phyloP scores from a whole-genome alignment of 2,888 invertebrate genomes.

The Polia nebulosa region DNA sequence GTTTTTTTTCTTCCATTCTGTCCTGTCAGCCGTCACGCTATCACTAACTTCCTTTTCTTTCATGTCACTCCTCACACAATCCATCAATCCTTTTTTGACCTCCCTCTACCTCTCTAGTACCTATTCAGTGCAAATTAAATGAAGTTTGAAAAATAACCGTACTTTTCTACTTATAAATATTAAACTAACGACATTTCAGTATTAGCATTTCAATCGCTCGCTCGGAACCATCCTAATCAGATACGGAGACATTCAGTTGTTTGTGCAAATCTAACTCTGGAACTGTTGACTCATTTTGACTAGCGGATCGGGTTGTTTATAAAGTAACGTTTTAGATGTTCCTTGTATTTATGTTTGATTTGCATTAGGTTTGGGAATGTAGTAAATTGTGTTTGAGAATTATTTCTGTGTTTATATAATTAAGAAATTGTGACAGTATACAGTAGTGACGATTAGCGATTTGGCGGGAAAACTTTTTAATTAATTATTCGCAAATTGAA shows the following conservation, averaged over 20 bases:
- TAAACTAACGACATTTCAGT: slow-evolving; percentile 1
- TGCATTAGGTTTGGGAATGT: not conserved
- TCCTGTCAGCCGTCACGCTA: no score
- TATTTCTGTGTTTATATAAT: not conserved
- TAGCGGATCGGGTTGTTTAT: slow-evolving; percentile 20
- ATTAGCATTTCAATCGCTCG: slow-evolving; percentile 40
- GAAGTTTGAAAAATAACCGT: not conserved
- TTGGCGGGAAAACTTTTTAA: no score
- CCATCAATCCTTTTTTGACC: no score
- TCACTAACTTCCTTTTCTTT: no score
- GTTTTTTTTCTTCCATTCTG: no score
- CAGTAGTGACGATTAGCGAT: no score
- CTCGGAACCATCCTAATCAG: slow-evolving; percentile 32
- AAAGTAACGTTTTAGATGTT: slow-evolving; percentile 10
- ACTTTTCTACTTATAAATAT: not conserved
- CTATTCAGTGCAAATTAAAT: no score
- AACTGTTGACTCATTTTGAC: slow-evolving; percentile 54
- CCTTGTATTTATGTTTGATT: slow-evolving; percentile 12
- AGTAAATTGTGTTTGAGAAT: not conserved
- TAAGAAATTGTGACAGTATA: no score
- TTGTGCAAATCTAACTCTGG: slow-evolving; percentile 40
- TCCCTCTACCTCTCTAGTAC: no score
- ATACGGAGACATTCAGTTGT: slow-evolving; percentile 33
- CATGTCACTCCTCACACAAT: no score
- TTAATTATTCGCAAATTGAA: no score